phyloP scores from a whole-genome alignment of 2,888 invertebrate genomes.

The Lordiphosa andalusiaca region DNA sequence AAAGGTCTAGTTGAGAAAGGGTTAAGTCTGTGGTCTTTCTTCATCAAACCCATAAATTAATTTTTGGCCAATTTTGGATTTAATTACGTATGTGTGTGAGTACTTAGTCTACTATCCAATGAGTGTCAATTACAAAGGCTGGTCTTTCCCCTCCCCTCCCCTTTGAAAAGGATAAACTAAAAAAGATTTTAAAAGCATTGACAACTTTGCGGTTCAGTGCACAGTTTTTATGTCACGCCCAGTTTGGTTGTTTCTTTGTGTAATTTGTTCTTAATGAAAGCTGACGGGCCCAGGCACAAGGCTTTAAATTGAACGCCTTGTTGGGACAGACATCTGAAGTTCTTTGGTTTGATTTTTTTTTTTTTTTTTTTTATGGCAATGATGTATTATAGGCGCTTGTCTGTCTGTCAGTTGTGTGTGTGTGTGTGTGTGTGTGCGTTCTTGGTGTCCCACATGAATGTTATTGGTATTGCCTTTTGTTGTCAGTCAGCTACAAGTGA shows the following conservation, averaged over 20 bases:
- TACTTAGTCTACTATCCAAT: constrained; percentile 23
- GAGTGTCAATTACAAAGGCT: constrained; percentile 34
- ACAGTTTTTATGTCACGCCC: constrained; percentile 36
- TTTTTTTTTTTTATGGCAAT: constrained; percentile 8
- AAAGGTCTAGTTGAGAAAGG: constrained; percentile 5
- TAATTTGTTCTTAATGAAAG: constrained; percentile 39
- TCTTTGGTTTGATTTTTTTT: constrained; percentile 5
- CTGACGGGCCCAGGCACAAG: constrained; percentile 46
- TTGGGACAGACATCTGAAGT: constrained; percentile 8
- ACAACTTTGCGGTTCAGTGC: constrained; percentile 23
- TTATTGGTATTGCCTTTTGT: constrained; percentile 19
- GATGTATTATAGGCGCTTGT: constrained; percentile 15
- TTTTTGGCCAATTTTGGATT: constrained; percentile 14
- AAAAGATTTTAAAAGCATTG: constrained; percentile 33
- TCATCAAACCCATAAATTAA: constrained; percentile 15
- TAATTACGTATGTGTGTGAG: constrained; percentile 31
- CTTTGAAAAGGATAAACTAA: constrained; percentile 29
- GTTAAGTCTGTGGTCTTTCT: constrained; percentile 8
- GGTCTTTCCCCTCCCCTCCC: constrained; percentile 17
- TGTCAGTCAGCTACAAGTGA: background rate
- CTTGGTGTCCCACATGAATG: constrained; percentile 5
- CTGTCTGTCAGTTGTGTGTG: background rate
- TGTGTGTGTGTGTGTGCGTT: background rate
- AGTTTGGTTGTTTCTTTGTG: constrained; percentile 15
- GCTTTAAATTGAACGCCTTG: constrained; percentile 25